Evolutionary conservation across 1,140 invertebrate species (phyloP), one percentile per base, ranked within the genome.

Genomic region (Carposina sasakii): DNA sequence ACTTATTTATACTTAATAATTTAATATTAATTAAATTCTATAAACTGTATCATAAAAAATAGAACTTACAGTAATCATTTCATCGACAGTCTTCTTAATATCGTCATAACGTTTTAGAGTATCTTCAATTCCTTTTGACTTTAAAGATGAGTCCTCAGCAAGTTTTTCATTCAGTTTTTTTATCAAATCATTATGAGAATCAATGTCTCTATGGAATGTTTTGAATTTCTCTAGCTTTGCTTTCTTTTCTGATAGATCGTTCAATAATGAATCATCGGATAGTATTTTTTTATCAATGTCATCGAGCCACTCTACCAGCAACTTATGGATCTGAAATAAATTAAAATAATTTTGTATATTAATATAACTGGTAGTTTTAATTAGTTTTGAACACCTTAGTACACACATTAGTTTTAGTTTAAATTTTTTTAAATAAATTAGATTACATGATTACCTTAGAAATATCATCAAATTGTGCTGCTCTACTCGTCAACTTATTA

Each of bases 211-310:
- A 50, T 91, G 89, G 26, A 95, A 87, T 0, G 90, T 89, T 58
- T 89, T 91, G 65, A 93, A 93, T 71, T 96, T 96, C 67, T 96
- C 94, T 2, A 96, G 63, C 15, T 93, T 90, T 2, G 94, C 92
- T 52, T 94, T 92, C 82, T 97, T 98, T 65, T 98, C 96, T 50
- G 93, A 93, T 8, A 97, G 83, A 76, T 98, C 96, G 63, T 94
- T 94, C 9, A 93, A 85, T 31, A 90, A 89, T 17, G 88, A 88
- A 53, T 92, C 90, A 37, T 90, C 90, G 12, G 90, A 86, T 61
- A 91, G 89, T 1, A 95, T 88, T 78, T 95, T 95, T n/a, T 90
- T 88, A 63, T 95, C 92, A 40, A 94, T 89, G 61, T 97, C 95
- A 50, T 95, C 91, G 19, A 97, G 81, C 93, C 94, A 96, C 64